Evolutionary conservation across 2,113 vertebrate genomes (phyloP), one percentile per base, ranked within the genome.

Genomic region (Fulmarus glacialis): DNA sequence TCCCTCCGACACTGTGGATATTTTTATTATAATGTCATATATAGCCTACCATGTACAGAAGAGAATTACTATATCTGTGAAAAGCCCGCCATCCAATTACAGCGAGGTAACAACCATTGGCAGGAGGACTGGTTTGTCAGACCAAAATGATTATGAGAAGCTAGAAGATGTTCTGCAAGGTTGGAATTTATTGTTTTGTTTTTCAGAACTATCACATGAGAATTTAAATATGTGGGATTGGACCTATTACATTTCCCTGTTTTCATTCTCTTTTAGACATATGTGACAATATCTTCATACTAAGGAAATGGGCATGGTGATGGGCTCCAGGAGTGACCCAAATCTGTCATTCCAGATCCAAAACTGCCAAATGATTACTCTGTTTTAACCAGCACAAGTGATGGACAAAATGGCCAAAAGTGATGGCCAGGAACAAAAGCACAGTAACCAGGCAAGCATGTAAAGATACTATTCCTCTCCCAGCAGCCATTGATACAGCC

Each of bases 1-100:
- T 1, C 0, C 4, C 0, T 0, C 6, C 1, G 12, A 4, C 0
- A 0, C 3, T 94, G 83, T 48, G 17, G 0, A n/a, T 91, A 30
- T 10, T 0, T 45, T 50, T 6, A 67, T 55, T 4, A 48, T 12
- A 0, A 0, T 26, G 0, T 0, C 10, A 4, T 40, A n/a, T 27
- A 79, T 19, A 10, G 1, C 13, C 0, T 0, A 26, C 0, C 1
- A 60, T 91, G 88, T 60, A 1, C 5, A 7, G 4, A 19, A 1
- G 0, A 4, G 6, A 0, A 4, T 12, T 1, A 6, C 47, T 91
- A 17, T 40, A 1, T 58, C 59, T 94, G 93, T 83, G 89, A 94
- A 68, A 94, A 80, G 53, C 59, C 78, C 0, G 27, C 83, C 48
- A 23, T 84, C 66, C 72, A 32, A 3, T 32, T 94, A 34, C 52